Evolutionary conservation across 2,113 vertebrate genomes (phyloP), one percentile per base, ranked within the genome.

Genomic region (Colinus virginianus): DNA sequence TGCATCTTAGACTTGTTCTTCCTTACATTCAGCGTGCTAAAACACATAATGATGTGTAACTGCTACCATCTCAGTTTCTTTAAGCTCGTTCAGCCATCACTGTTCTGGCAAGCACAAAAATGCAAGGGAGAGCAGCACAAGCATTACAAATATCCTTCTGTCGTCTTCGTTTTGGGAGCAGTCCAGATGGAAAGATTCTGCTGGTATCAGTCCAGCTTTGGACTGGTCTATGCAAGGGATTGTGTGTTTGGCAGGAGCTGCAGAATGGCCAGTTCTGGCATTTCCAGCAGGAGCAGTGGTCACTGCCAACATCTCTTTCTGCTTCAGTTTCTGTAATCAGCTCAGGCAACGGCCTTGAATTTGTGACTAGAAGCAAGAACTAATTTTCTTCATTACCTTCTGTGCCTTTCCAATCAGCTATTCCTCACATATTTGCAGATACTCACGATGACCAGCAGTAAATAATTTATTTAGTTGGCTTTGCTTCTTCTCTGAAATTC

Each of bases 71-170:
- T 77, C 71, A 18, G 42, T 62, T 89, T 69, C 90, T 79, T 85
- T 55, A 79, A 42, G 78, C 59, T 92, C 38, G 8, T 53, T 79
- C 84, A 84, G 86, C 53, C 78, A 78, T 88, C 32, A 17, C 74
- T 5, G 36, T 42, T 94, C 87, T 90, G 76, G 85, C 89, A 87
- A 85, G 28, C 85, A 72, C 78, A 89, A 87, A 87, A 94, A 92
- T 42, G 75, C 74, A 87, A 89, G 75, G 93, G 46, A 81, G 74
- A 86, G 82, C 84, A 67, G 51, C 67, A 28, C 56, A 90, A 68
- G 56, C 62, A 88, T 88, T 92, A 93, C 94, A 91, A 90, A 89
- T 62, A 91, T 82, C 90, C 93, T 90, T 93, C 91, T 94, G 94
- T 94, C 91, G 45, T 88, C 87, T 77, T 87, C 76, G 11, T 67